phyloP scores from a whole-genome alignment of 1,140 invertebrate species.

The Cherax quadricarinatus region DNA sequence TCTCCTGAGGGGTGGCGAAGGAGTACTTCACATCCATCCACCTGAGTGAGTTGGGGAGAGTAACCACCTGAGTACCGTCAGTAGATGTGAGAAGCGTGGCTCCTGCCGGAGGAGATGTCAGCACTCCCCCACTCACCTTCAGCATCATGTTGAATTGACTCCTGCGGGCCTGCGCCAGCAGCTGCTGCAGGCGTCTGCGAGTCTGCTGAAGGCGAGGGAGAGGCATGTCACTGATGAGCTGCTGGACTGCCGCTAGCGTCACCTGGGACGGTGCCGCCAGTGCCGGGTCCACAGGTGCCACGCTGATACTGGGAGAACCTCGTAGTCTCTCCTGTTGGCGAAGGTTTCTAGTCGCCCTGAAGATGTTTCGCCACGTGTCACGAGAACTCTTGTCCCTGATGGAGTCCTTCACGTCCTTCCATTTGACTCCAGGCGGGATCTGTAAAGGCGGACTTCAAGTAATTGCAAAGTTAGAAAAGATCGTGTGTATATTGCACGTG shows the following conservation, averaged over 20 bases:
- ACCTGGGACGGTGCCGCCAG: not conserved
- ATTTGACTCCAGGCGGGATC: not conserved
- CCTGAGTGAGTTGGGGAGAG: conserved; percentile 3
- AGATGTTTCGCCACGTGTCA: not conserved
- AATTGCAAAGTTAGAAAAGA: not conserved
- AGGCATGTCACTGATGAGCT: not conserved
- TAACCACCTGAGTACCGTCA: conserved; percentile 4
- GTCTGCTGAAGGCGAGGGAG: not conserved
- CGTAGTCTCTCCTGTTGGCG: not conserved
- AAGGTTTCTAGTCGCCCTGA: not conserved
- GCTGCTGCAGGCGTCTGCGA: not conserved
- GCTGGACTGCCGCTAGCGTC: not conserved
- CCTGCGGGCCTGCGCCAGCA: not conserved
- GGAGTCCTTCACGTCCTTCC: conserved; percentile 6
- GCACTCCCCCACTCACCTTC: not conserved
- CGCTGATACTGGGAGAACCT: not conserved
- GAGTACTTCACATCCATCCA: not conserved
- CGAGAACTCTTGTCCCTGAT: not conserved
- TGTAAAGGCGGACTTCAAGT: not conserved
- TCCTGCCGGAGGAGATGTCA: not conserved
- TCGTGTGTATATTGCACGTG: no score
- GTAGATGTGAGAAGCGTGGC: not conserved
- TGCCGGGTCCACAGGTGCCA: not conserved
- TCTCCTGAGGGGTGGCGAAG: conserved; percentile 3
- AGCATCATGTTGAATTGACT: conserved; percentile 2